Conservation (phyloP, 1,140 invertebrate species). For the Coptotermes formosanus region DNA sequence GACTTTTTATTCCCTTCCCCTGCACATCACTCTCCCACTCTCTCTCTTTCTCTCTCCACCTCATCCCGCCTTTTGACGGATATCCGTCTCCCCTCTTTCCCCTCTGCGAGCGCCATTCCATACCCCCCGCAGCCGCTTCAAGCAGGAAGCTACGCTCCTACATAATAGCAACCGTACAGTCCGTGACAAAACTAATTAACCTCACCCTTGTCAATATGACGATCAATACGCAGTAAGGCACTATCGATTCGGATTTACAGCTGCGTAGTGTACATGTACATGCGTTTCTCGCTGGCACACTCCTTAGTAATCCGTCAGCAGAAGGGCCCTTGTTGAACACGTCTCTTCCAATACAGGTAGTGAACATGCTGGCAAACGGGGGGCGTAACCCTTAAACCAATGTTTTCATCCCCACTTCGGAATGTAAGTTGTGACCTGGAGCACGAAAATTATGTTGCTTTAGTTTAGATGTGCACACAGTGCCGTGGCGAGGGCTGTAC, state of each 20-base stretch:
- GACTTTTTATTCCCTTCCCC: slow-evolving; percentile 5
- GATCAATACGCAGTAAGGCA: neutral
- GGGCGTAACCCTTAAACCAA: too few species aligned
- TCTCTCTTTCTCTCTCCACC: neutral
- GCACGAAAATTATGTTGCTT: too few species aligned
- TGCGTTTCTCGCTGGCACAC: neutral
- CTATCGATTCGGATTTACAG: neutral
- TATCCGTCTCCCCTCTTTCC: neutral
- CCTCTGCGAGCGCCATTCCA: neutral
- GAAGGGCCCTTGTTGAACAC: too few species aligned
- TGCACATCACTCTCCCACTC: neutral
- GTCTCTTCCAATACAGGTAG: too few species aligned
- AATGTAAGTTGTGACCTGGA: too few species aligned
- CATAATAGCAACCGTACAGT: slow-evolving; percentile 17
- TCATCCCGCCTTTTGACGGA: slow-evolving; percentile 9
- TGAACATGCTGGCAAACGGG: too few species aligned
- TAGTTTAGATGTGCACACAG: too few species aligned
- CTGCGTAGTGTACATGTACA: neutral
- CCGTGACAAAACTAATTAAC: slow-evolving; percentile 16
- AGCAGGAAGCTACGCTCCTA: slow-evolving; percentile 13
- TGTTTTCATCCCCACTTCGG: too few species aligned
- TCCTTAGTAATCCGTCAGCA: too few species aligned
- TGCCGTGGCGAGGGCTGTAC: too few species aligned
- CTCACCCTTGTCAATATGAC: neutral
- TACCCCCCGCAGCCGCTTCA: neutral